Conservation (phyloP, 2,888 invertebrate genomes). For the Amorpha juglandis region DNA sequence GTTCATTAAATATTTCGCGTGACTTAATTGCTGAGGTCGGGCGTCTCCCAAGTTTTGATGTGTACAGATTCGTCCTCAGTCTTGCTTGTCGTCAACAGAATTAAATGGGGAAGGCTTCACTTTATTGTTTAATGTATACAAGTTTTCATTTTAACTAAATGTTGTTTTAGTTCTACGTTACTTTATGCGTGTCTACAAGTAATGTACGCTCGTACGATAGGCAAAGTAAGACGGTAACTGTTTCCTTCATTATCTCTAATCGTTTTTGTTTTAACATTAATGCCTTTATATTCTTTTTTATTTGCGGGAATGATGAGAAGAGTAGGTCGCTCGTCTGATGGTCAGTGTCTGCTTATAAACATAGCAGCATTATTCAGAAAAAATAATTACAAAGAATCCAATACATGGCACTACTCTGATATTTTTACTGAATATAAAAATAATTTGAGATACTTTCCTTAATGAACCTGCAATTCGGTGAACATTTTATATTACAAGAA, state of each 20-base stretch:
- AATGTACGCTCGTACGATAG: not conserved
- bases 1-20: conserved; percentile 83
- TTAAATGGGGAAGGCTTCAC: conserved; percentile 30
- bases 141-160: not conserved
- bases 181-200: conserved; percentile 9
- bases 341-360: too few species aligned
- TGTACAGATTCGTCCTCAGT: conserved; percentile 59
- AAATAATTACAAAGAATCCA: too few species aligned
- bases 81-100: conserved; percentile 34
- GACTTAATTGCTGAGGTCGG: conserved; percentile 78
- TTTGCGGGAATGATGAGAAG: too few species aligned
- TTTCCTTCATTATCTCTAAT: conserved; percentile 1
- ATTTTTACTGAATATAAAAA: too few species aligned
- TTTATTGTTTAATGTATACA: conserved; percentile 26
- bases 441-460: too few species aligned
- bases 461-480: too few species aligned
- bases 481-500: too few species aligned
- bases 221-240: conserved; percentile 3
- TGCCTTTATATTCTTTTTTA: not conserved
- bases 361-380: too few species aligned
- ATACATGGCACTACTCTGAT: too few species aligned
- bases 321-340: too few species aligned
- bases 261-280: not conserved
- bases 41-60: conserved; percentile 66
- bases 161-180: not conserved